Percentiles rank a stretch among this genome's conserved stretches.
Conservation (phyloP, 1,140 invertebrate genomes). For the Varroa destructor region DNA sequence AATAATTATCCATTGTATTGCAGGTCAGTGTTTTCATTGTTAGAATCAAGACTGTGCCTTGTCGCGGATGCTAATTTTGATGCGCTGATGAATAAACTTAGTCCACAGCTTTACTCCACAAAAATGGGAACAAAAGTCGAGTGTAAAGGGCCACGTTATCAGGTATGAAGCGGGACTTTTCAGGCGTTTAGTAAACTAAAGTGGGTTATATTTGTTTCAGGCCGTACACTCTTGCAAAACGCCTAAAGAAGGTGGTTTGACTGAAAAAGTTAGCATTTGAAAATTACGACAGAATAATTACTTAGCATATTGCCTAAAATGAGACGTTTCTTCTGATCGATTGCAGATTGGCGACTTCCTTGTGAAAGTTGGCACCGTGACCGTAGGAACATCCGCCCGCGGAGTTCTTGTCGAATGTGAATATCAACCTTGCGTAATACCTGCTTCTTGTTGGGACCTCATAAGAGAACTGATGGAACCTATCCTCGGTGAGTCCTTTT, state of each 20-base stretch:
- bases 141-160: constrained; percentile 78
- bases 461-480: constrained; percentile 82
- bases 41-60: constrained; percentile 59
- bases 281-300: background rate
- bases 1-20: too few species aligned
- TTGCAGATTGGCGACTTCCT: constrained; percentile 61
- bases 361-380: constrained; percentile 80
- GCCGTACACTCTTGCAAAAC: too few species aligned
- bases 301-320: too few species aligned
- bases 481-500: constrained; percentile 55
- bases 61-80: constrained; percentile 82
- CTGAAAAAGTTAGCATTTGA: too few species aligned
- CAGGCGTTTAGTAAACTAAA: too few species aligned
- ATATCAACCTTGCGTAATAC: constrained; percentile 75
- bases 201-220: too few species aligned
- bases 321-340: background rate
- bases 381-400: constrained; percentile 82
- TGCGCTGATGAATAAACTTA: constrained; percentile 72
- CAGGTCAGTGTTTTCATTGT: constrained; percentile 67
- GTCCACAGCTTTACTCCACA: constrained; percentile 77
- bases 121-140: constrained; percentile 66
- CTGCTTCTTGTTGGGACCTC: constrained; percentile 74
- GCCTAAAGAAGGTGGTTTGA: too few species aligned
- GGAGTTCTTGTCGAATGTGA: constrained; percentile 81
- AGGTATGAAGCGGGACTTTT: constrained; percentile 44